Conservation (phyloP, 2,113 vertebrate species). For the Sminthopsis crassicaudata region DNA sequence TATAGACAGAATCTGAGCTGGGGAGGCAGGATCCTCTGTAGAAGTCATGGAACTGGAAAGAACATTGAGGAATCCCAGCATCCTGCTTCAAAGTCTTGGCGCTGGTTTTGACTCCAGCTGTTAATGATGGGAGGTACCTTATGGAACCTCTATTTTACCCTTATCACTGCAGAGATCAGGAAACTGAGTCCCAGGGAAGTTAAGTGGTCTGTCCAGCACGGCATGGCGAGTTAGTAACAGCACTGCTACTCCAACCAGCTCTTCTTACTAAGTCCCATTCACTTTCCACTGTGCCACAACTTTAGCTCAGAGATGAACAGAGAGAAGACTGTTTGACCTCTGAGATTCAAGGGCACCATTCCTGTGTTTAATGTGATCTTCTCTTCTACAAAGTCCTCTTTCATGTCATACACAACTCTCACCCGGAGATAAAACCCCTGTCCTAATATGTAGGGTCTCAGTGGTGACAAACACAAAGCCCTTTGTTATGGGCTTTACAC, state of each 20-base stretch:
- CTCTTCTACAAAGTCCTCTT: background rate
- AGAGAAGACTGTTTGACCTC: background rate
- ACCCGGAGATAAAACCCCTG: conserved; percentile 17
- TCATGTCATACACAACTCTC: conserved; percentile 39
- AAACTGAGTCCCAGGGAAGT: background rate
- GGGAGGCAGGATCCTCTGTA: background rate
- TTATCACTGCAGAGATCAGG: background rate
- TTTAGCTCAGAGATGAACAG: background rate
- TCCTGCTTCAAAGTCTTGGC: background rate
- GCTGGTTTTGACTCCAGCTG: background rate
- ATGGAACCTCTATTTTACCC: background rate
- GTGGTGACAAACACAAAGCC: background rate
- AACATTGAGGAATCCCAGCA: background rate
- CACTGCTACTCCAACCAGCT: background rate
- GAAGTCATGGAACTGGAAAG: background rate
- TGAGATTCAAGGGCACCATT: background rate
- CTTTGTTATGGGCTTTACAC: background rate
- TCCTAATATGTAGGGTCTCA: conserved; percentile 12
- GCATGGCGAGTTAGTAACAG: background rate
- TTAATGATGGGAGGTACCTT: background rate
- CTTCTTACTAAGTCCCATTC: background rate
- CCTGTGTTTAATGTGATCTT: background rate
- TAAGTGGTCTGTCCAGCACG: background rate
- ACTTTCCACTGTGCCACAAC: background rate
- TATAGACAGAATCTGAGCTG: background rate